phyloP scores from a whole-genome alignment of 2,888 invertebrate genomes.

The Acheta domesticus region DNA sequence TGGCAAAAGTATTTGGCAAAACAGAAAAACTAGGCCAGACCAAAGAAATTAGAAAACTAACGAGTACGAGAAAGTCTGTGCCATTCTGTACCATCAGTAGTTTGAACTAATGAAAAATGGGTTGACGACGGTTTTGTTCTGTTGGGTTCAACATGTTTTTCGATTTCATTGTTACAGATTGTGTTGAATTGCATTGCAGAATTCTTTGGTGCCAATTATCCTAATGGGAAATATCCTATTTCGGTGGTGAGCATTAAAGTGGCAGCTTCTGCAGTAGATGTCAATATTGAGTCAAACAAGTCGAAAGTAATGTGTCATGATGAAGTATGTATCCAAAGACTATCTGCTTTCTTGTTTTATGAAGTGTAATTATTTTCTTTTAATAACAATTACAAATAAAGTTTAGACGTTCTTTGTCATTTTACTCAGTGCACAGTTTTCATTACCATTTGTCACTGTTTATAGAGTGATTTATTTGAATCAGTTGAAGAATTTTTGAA shows the following conservation, averaged over 20 bases:
- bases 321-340: slow-evolving; percentile 45
- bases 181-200: slow-evolving; percentile 47
- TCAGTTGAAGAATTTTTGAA: slow-evolving; percentile 41
- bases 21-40: too few species aligned
- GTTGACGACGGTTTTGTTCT: too few species aligned
- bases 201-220: slow-evolving; percentile 45
- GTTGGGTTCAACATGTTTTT: too few species aligned
- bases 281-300: slow-evolving; percentile 62
- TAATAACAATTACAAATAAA: not conserved
- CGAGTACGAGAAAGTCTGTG: too few species aligned
- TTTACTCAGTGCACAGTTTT: slow-evolving; percentile 20
- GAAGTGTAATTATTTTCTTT: too few species aligned
- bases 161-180: slow-evolving; percentile 45
- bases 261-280: slow-evolving; percentile 51
- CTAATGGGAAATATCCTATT: slow-evolving; percentile 48
- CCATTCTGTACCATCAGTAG: too few species aligned
- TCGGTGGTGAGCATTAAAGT: slow-evolving; percentile 50
- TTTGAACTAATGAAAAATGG: too few species aligned
- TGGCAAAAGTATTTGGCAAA: too few species aligned
- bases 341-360: not conserved
- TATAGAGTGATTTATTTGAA: slow-evolving; percentile 41
- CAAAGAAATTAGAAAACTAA: too few species aligned
- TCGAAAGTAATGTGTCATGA: slow-evolving; percentile 53
- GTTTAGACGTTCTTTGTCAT: slow-evolving; percentile 24
- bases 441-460: slow-evolving; percentile 19